Conservation (phyloP, 1,140 invertebrate species). For the Trachymyrmex cornetzi region DNA sequence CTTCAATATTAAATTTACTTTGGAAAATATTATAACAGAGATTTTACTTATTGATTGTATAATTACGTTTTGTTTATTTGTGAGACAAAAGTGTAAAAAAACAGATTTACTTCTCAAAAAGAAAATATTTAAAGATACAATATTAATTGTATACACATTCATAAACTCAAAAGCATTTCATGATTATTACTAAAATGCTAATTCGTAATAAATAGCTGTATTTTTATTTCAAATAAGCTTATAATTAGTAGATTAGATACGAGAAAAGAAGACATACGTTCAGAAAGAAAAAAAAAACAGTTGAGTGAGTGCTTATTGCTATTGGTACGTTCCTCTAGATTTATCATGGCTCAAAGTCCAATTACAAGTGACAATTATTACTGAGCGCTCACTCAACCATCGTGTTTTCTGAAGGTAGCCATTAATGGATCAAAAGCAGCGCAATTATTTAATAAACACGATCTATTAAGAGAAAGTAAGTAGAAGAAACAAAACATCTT, state of each 20-base stretch:
- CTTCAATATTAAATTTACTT: neutral
- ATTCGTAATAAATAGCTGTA: neutral
- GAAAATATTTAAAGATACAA: neutral
- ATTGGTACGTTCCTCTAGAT: no score
- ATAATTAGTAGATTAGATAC: neutral
- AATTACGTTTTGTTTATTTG: neutral
- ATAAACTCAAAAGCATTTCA: neutral
- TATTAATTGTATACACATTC: neutral
- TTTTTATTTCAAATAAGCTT: neutral
- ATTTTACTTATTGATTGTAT: neutral
- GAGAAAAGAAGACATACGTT: neutral
- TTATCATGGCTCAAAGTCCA: no score
- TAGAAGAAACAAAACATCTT: neutral
- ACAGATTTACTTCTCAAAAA: neutral
- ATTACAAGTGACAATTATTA: no score
- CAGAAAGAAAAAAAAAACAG: no score
- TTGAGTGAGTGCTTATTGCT: no score
- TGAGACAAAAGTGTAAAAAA: neutral
- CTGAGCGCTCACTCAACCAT: no score
- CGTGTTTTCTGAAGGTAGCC: no score
- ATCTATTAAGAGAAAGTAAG: neutral
- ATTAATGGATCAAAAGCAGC: neutral
- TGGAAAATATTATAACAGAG: neutral
- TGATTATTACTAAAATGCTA: neutral
- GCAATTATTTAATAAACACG: neutral